Evolutionary conservation across 1,140 invertebrate genomes (phyloP).

Genomic region (Micrasema minimum): DNA sequence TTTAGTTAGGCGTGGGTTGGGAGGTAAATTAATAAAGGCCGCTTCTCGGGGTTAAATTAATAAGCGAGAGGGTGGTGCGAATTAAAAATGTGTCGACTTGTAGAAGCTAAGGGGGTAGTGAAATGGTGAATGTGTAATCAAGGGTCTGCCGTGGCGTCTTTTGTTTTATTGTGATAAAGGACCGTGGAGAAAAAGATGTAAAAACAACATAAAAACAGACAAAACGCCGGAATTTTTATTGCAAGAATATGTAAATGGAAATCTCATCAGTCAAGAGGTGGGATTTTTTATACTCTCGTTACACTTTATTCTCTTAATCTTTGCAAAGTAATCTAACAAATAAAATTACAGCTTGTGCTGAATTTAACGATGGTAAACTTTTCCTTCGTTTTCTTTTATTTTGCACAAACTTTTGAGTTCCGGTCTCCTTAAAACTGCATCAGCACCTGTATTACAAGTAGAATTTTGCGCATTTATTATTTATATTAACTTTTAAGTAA

Average conservation of each 20-base stretch:
- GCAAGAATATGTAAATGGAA: slow-evolving; percentile 37
- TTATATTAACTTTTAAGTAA: too few relatives aligned
- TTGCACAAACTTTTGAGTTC: too few relatives aligned
- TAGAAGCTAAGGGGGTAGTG: background rate
- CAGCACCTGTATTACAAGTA: too few relatives aligned
- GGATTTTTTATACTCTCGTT: slow-evolving; percentile 23
- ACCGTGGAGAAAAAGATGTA: slow-evolving; percentile 37
- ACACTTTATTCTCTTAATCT: background rate
- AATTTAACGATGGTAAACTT: slow-evolving; percentile 22
- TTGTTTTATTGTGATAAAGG: slow-evolving; percentile 47
- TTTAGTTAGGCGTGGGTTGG: slow-evolving; percentile 38
- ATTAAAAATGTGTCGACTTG: slow-evolving; percentile 48
- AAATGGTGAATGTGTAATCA: slow-evolving; percentile 43
- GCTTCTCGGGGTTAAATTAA: slow-evolving; percentile 40
- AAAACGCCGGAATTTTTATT: slow-evolving; percentile 22
- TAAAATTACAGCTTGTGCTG: slow-evolving; percentile 28
- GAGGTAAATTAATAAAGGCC: slow-evolving; percentile 47
- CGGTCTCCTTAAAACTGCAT: too few relatives aligned
- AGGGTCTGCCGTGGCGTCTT: slow-evolving; percentile 21
- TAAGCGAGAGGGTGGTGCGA: slow-evolving; percentile 36
- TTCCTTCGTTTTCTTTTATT: too few relatives aligned
- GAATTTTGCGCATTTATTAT: too few relatives aligned
- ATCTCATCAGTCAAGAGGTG: slow-evolving; percentile 26
- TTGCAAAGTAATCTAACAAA: slow-evolving; percentile 29
- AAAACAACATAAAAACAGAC: slow-evolving; percentile 47